A percentile compares a stretch with the other conserved stretches of the same genome.
Evolutionary conservation across 2,888 invertebrate genomes (phyloP).

Genomic region (Sinohyriopsis cumingii): DNA sequence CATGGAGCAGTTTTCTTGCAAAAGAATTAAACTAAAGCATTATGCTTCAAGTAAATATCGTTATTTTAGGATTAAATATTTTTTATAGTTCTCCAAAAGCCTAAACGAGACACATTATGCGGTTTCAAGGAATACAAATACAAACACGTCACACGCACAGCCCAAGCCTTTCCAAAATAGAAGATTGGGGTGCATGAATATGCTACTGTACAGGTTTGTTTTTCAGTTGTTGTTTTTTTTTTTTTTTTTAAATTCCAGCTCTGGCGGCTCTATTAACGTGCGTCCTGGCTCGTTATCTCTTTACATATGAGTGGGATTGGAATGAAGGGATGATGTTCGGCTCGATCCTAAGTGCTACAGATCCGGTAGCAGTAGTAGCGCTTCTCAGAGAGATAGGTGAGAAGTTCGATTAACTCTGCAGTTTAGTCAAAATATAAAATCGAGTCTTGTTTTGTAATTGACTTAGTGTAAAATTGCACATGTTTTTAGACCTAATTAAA

Average conservation of each 20-base stretch:
- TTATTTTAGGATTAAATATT: too few relatives aligned
- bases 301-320: conserved; percentile 68
- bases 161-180: not conserved
- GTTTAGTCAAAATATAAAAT: not conserved
- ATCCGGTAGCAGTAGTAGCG: conserved; percentile 74
- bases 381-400: conserved; percentile 72
- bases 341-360: conserved; percentile 73
- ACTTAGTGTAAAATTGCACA: not conserved
- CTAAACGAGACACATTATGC: too few relatives aligned
- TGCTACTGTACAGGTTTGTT: not conserved
- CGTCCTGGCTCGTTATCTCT: conserved; percentile 56
- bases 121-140: too few relatives aligned
- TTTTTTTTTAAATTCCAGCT: conserved; percentile 45
- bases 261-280: conserved; percentile 63
- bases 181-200: not conserved
- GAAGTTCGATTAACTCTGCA: conserved; percentile 3
- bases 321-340: conserved; percentile 70
- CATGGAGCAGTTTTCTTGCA: too few relatives aligned
- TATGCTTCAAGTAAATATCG: too few relatives aligned
- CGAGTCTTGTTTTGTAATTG: not conserved
- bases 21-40: too few relatives aligned
- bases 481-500: not conserved
- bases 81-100: too few relatives aligned
- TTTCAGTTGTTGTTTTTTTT: not conserved
- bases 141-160: too few relatives aligned